A percentile compares a stretch with the other conserved stretches of the same genome.
These are phyloP conservation scores for Dryobotodes eremita DNA, from an alignment of 2,888 invertebrate species.

Conservation along the genomic window DNA sequence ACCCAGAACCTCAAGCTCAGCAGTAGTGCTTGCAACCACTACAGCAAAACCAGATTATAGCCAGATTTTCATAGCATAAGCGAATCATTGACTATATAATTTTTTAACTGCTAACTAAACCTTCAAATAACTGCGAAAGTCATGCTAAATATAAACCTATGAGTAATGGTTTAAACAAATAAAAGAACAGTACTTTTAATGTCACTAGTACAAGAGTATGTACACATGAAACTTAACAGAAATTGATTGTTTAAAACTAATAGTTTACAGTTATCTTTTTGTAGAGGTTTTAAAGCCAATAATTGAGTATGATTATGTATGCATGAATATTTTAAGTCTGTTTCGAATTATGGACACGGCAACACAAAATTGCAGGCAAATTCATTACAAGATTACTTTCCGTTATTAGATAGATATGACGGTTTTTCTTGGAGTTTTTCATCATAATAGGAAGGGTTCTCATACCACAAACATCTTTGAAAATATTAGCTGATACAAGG, in stretches of 20 bases:
- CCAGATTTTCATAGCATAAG: background rate
- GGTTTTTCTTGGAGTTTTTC: background rate
- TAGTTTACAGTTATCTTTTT: conserved; percentile 38
- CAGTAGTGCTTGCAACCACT: background rate
- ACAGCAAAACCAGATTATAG: background rate
- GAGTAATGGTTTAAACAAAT: conserved; percentile 27
- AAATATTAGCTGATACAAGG: conserved; percentile 5
- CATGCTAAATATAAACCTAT: conserved; percentile 22
- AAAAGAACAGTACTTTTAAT: conserved; percentile 23
- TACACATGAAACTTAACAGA: background rate
- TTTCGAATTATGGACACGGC: background rate
- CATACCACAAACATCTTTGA: background rate
- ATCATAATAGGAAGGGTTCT: background rate
- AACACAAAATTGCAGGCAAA: background rate
- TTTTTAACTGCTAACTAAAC: background rate
- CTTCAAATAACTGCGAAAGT: conserved; percentile 13
- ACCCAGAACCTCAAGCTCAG: background rate
- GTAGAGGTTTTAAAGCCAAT: conserved; percentile 35
- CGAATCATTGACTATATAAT: background rate
- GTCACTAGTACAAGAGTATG: background rate
- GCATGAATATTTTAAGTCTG: conserved; percentile 26
- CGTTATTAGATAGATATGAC: background rate
- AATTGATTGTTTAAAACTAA: conserved; percentile 36
- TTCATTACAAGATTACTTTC: background rate
- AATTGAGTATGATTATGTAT: conserved; percentile 37